Conservation (phyloP, 1,140 invertebrate species). For the Leguminivora glycinivorella region DNA sequence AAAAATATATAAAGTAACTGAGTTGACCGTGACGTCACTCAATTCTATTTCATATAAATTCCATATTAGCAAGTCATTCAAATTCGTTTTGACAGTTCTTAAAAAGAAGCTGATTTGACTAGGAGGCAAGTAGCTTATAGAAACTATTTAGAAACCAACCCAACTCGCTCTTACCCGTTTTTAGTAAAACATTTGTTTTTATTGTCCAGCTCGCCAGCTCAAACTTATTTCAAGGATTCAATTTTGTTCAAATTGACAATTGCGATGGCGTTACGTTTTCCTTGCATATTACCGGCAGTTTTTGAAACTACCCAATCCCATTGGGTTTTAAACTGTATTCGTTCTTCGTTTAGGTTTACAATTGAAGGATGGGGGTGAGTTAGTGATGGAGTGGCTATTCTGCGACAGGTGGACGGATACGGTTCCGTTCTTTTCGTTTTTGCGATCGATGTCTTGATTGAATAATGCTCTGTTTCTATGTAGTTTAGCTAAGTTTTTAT, state of each 20-base stretch:
- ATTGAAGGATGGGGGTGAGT: not conserved
- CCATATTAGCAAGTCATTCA: no score
- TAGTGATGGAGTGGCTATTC: not conserved
- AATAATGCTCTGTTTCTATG: not conserved
- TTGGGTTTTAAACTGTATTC: not conserved
- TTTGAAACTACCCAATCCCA: not conserved
- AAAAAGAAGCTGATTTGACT: no score
- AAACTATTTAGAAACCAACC: not conserved
- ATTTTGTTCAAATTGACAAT: conserved; percentile 20
- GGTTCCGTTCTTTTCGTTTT: not conserved
- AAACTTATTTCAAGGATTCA: conserved; percentile 8
- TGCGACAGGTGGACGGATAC: conserved; percentile 18
- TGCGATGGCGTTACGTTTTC: not conserved
- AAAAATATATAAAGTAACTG: no score
- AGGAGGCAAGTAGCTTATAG: no score
- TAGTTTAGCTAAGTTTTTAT: not conserved
- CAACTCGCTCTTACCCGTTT: not conserved
- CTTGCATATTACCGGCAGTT: not conserved
- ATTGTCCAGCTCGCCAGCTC: not conserved
- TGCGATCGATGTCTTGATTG: conserved; percentile 11
- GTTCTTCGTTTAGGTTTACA: not conserved
- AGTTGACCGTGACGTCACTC: no score
- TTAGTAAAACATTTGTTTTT: conserved; percentile 7
- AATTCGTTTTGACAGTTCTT: no score
- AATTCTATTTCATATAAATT: no score